A percentile compares a stretch with the other conserved stretches of the same genome.
Evolutionary conservation across 2,113 vertebrate genomes (phyloP).

Genomic region (Thunnus thynnus): DNA sequence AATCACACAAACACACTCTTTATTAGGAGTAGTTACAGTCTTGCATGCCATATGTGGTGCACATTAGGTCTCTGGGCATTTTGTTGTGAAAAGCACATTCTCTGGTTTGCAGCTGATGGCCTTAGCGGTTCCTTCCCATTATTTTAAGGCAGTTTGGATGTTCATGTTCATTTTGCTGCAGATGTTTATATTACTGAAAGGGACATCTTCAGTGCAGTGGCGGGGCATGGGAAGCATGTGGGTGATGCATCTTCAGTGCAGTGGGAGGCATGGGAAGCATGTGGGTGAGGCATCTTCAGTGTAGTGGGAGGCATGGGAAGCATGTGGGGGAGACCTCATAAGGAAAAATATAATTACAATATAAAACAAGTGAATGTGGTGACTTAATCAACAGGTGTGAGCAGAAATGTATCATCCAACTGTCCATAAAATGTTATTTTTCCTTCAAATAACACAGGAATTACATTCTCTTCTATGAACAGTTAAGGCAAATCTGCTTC

Average conservation of each 20-base stretch:
- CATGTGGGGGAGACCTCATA: too few species aligned
- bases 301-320: too few species aligned
- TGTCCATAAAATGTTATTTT: neutral
- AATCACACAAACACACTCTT: conserved; percentile 17
- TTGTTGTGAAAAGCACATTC: conserved; percentile 33
- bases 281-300: too few species aligned
- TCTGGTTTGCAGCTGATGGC: conserved; percentile 34
- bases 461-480: conserved; percentile 34
- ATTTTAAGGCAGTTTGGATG: conserved; percentile 65
- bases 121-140: conserved; percentile 13
- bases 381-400: too few species aligned
- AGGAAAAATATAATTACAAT: neutral
- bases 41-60: conserved; percentile 52
- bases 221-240: neutral
- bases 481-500: conserved; percentile 51
- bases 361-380: neutral
- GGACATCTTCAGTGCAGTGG: neutral
- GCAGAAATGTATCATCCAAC: neutral
- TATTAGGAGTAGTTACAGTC: conserved; percentile 23
- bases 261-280: too few species aligned
- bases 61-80: conserved; percentile 10
- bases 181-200: neutral
- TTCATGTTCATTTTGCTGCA: conserved; percentile 11
- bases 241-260: too few species aligned
- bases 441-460: neutral